A percentile compares a stretch with the other conserved stretches of the same genome.
Conservation (phyloP, 2,113 vertebrate species). For the Bambusicola thoracicus region DNA sequence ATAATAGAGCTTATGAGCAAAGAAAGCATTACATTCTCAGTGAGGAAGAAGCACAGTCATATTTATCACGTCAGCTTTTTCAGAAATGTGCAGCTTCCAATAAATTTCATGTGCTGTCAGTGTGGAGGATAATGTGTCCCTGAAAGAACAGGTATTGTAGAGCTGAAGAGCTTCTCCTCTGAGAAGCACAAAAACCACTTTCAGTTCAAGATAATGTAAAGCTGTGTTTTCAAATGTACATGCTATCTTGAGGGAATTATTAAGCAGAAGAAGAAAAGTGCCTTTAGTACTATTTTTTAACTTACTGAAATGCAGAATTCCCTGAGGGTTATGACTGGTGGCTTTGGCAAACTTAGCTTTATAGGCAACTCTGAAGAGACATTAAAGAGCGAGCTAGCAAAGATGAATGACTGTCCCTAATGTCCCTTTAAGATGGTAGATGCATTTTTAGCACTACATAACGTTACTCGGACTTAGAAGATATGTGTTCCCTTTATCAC, state of each 20-base stretch:
- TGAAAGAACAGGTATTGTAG: background rate
- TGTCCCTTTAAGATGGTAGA: background rate
- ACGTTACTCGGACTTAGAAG: background rate
- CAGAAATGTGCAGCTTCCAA: background rate
- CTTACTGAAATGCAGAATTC: background rate
- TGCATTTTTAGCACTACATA: background rate
- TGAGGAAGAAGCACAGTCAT: background rate
- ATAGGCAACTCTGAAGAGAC: background rate
- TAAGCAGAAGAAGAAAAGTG: background rate
- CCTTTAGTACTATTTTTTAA: background rate
- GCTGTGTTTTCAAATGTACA: background rate
- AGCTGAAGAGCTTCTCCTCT: background rate
- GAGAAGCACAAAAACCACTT: background rate
- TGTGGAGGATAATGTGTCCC: background rate
- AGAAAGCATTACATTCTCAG: background rate
- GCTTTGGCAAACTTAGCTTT: background rate
- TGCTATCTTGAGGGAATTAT: background rate
- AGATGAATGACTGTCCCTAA: background rate
- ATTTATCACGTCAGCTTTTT: slow-evolving; percentile 40
- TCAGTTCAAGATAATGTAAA: background rate
- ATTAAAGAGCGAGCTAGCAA: background rate
- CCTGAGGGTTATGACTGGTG: background rate
- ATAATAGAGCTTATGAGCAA: background rate
- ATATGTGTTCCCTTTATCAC: background rate
- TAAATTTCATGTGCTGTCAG: slow-evolving; percentile 24